These are phyloP conservation scores for Drosophila suboccidentalis DNA, from an alignment of 2,888 invertebrate genomes.

Conservation along the genomic window DNA sequence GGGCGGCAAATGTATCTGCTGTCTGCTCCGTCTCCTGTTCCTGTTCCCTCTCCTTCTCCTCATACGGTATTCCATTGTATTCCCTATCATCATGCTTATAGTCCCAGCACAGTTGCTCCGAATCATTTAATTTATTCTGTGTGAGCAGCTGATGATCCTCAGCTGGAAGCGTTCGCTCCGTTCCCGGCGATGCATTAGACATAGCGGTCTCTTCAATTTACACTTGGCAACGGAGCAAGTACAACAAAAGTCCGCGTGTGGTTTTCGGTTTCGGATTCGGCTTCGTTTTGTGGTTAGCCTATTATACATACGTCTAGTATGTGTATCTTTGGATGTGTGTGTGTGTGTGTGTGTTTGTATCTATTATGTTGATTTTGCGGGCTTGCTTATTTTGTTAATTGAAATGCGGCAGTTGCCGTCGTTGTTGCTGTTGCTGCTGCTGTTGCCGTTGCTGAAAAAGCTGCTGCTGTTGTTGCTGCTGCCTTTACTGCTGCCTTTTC, in stretches of 20 bases:
- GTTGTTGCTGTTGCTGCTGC: conserved; percentile 10
- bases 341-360: conserved; percentile 22
- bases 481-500: neutral
- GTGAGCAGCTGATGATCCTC: conserved; percentile 47
- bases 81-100: neutral
- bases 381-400: conserved; percentile 76
- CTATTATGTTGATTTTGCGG: conserved; percentile 55
- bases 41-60: neutral
- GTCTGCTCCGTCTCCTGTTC: neutral
- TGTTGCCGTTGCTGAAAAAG: conserved; percentile 2
- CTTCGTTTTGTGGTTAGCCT: conserved; percentile 17
- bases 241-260: conserved; percentile 59
- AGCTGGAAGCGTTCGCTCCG: conserved; percentile 19
- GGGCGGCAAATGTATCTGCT: conserved; percentile 37
- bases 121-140: neutral
- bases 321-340: conserved; percentile 1
- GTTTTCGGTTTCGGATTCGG: conserved; percentile 12
- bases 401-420: conserved; percentile 68
- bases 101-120: neutral
- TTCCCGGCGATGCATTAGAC: conserved; percentile 19
- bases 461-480: neutral
- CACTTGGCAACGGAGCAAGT: conserved; percentile 54
- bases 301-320: conserved; percentile 25
- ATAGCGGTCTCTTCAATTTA: conserved; percentile 48
- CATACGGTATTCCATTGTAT: neutral